These are phyloP conservation scores for Diadema setosum DNA, from an alignment of 35 echinoderm and acorn worm species.

Conservation along the genomic window DNA sequence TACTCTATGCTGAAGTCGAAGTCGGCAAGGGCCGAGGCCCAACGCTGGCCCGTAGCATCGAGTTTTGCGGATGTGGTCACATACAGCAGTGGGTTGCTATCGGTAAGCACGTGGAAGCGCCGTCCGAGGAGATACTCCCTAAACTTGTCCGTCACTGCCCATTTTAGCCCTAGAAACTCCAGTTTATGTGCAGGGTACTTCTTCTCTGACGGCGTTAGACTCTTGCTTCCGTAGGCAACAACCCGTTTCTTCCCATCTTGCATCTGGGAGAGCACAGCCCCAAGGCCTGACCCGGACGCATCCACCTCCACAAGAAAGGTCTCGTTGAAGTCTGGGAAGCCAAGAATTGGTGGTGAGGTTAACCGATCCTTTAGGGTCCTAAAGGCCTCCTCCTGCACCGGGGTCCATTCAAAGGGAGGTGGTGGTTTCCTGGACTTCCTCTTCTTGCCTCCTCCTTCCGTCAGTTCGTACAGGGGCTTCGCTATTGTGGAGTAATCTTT, in stretches of 20 bases:
- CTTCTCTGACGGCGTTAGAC: slow-evolving; percentile 4
- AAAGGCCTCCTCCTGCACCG: neutral
- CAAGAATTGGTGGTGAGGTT: neutral
- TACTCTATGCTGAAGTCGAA: slow-evolving; percentile 32
- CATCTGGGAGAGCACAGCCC: neutral
- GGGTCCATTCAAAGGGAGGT: neutral
- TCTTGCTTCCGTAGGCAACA: slow-evolving; percentile 25
- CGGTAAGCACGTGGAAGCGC: slow-evolving; percentile 10
- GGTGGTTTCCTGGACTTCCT: neutral
- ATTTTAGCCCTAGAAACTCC: slow-evolving; percentile 35
- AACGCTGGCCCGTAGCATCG: slow-evolving; percentile 22
- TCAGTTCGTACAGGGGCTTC: neutral
- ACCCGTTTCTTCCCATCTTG: slow-evolving; percentile 1
- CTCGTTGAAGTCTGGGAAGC: neutral
- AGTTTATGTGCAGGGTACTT: slow-evolving; percentile 37
- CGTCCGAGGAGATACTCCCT: slow-evolving; percentile 1
- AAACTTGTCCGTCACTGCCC: slow-evolving; percentile 49
- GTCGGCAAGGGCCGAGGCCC: slow-evolving; percentile 24
- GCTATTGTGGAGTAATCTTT: slow-evolving; percentile 8
- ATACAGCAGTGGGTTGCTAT: slow-evolving; percentile 59
- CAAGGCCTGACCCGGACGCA: neutral
- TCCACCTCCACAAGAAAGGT: slow-evolving; percentile 3
- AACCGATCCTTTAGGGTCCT: neutral
- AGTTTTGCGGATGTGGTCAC: too few species aligned
- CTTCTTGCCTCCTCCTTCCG: neutral